Evolutionary conservation across 2,113 vertebrate species (phyloP).

Genomic region (Platysteira castanea): DNA sequence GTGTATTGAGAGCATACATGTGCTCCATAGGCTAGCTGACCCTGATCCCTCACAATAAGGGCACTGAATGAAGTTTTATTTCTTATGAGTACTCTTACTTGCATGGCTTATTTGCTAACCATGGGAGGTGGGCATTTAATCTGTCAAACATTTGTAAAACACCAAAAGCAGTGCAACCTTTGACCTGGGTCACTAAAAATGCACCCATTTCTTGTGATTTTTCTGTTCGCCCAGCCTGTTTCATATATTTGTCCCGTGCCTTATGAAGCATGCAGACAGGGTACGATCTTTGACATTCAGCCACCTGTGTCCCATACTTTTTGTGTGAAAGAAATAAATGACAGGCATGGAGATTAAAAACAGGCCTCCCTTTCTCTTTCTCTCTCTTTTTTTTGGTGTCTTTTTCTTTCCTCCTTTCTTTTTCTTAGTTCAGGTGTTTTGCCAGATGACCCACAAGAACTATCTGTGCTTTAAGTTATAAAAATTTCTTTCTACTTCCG

Average conservation of each 20-base stretch:
- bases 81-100: constrained; percentile 43
- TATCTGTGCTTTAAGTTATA: not conserved
- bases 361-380: not conserved
- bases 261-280: constrained; percentile 61
- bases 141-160: constrained; percentile 73
- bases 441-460: constrained; percentile 1
- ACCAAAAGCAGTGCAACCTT: constrained; percentile 63
- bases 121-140: constrained; percentile 68
- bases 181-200: constrained; percentile 67
- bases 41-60: constrained; percentile 6
- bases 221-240: constrained; percentile 30
- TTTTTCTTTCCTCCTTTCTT: not conserved
- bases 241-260: constrained; percentile 45
- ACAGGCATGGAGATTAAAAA: constrained; percentile 66
- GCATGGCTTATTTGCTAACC: constrained; percentile 52
- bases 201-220: constrained; percentile 42
- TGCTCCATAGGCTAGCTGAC: constrained; percentile 8
- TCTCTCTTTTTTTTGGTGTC: rapidly evolving
- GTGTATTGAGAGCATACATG: not conserved
- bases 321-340: constrained; percentile 71
- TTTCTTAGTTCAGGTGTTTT: constrained; percentile 40
- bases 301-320: constrained; percentile 77
- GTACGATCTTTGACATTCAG: constrained; percentile 74
- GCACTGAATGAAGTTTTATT: constrained; percentile 51
- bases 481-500: not conserved